phyloP scores from a whole-genome alignment of 2,797 vertebrate species.

The Bradypodion pumilum region DNA sequence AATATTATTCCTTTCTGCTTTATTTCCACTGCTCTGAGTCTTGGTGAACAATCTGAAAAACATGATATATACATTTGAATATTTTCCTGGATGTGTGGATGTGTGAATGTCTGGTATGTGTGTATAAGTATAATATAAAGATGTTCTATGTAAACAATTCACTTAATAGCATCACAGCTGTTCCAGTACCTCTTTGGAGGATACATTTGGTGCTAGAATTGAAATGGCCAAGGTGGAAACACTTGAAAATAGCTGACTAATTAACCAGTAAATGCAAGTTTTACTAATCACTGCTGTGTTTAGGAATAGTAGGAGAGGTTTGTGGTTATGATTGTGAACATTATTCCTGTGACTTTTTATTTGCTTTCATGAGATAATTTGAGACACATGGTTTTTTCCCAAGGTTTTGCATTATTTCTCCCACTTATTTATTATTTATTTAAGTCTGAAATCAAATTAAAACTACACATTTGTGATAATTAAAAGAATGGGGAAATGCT shows the following conservation, averaged over 20 bases:
- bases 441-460: constrained; percentile 64
- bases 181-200: constrained; percentile 72
- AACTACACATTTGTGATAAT: constrained; percentile 64
- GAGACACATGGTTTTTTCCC: constrained; percentile 77
- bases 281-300: constrained; percentile 80
- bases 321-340: constrained; percentile 80
- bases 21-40: constrained; percentile 76
- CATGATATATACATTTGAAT: constrained; percentile 71
- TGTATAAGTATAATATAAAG: constrained; percentile 72
- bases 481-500: constrained; percentile 62
- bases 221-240: constrained; percentile 77
- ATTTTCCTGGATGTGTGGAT: constrained; percentile 73
- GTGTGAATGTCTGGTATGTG: constrained; percentile 73
- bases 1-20: constrained; percentile 77
- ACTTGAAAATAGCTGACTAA: constrained; percentile 70
- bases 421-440: constrained; percentile 76
- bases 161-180: constrained; percentile 68
- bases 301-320: constrained; percentile 76
- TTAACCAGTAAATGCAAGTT: constrained; percentile 71
- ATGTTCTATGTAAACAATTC: constrained; percentile 65
- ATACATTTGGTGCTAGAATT: constrained; percentile 80
- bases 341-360: constrained; percentile 78
- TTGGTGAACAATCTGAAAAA: constrained; percentile 68
- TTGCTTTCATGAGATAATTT: constrained; percentile 80
- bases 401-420: constrained; percentile 77